Base-by-base conservation (phyloP, 2,113 vertebrate genomes). In the Scopus umbretta region DNA sequence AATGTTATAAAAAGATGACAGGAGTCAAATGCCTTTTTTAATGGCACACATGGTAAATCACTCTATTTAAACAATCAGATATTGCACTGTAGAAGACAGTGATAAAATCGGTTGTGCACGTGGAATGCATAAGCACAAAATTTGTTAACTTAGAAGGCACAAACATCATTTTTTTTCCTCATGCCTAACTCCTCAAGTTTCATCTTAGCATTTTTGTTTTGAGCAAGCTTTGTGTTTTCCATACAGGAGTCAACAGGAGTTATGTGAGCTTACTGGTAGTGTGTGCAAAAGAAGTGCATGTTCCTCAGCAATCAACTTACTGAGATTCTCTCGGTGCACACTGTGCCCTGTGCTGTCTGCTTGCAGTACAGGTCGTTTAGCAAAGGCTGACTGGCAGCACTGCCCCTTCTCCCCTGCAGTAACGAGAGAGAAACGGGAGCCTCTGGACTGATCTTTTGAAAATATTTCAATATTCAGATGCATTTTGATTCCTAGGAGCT, bases 271-370 rank as follows among this genome's bases (percentile, higher is more conserved):
- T 67, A n/a, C 19, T 36, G 17, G 4, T 42, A 4, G 11, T 52
- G 20, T 29, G 21, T 50, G 50, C 29, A 50, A 17, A 42, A 61
- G 29, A 26, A 65, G 23, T 2, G 1, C 1, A 0, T 0, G 1
- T 75, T 66, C 34, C 56, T 56, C 18, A 34, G 67, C 23, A 56
- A 6, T 2, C 0, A 2, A 3, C 11, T 52, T 70, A 16, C 16
- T 1, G 4, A 32, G 4, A 4, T 29, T 15, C 3, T 5, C 7
- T 21, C 55, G 32, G 22, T 38, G 47, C 25, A 6, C 8, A 3
- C 34, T 32, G 15, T 42, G 11, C 14, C 34, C 20, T 11, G 29
- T 25, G 14, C n/a, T 40, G 6, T 22, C n/a, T 85, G 76, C 29
- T 42, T 7, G 4, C 2, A 0, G 36, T 63, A 50, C 29, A 70